Conservation (phyloP, 2,797 vertebrate species). For the Gephyroberyx darwinii region DNA sequence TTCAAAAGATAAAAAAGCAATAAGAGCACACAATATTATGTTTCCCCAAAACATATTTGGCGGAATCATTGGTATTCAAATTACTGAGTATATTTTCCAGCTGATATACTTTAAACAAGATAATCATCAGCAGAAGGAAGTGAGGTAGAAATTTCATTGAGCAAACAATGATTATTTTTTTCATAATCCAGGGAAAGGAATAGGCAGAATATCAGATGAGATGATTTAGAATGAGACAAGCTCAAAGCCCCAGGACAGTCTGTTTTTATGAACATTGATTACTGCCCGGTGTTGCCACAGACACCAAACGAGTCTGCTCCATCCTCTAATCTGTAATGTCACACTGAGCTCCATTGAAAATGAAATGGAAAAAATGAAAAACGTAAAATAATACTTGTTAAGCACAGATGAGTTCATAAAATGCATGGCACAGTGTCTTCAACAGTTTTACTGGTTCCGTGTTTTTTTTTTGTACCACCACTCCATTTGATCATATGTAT, state of each 20-base stretch:
- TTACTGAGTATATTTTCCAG: slow-evolving; percentile 82
- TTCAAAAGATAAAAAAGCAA: slow-evolving; percentile 77
- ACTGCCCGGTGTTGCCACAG: slow-evolving; percentile 23
- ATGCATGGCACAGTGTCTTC: too few species aligned
- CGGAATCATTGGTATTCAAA: slow-evolving; percentile 80
- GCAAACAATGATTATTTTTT: slow-evolving; percentile 81
- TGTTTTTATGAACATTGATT: slow-evolving; percentile 29
- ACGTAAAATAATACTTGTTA: neutral
- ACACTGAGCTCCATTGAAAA: slow-evolving; percentile 20
- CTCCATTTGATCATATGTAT: slow-evolving; percentile 21
- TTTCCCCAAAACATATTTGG: slow-evolving; percentile 70
- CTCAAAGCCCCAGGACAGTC: slow-evolving; percentile 39
- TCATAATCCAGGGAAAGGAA: slow-evolving; percentile 73
- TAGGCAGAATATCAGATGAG: slow-evolving; percentile 72
- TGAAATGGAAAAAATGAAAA: slow-evolving; percentile 37
- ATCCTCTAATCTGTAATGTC: too few species aligned
- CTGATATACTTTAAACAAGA: slow-evolving; percentile 83
- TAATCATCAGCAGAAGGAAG: slow-evolving; percentile 80
- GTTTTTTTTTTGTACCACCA: slow-evolving; percentile 7
- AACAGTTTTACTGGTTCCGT: slow-evolving; percentile 8
- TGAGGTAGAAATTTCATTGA: slow-evolving; percentile 80
- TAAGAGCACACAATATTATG: slow-evolving; percentile 68
- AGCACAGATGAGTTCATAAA: neutral
- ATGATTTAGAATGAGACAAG: slow-evolving; percentile 45
- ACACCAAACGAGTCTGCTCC: slow-evolving; percentile 31